A percentile compares a stretch with the other conserved stretches of the same genome.
Evolutionary conservation across 2,113 vertebrate species (phyloP).

Genomic region (Sardina pilchardus): DNA sequence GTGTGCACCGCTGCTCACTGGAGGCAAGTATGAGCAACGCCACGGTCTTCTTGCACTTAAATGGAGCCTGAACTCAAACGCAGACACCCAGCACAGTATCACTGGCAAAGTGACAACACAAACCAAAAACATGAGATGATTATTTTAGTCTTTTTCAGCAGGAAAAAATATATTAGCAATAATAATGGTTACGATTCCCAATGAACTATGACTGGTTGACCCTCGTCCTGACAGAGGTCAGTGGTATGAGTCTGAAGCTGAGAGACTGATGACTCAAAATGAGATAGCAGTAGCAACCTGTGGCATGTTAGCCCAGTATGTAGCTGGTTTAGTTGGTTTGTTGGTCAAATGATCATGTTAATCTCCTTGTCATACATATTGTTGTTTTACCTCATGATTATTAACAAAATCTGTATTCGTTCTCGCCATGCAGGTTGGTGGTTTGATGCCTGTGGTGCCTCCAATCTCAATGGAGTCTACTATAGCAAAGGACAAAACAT

Average conservation of each 20-base stretch:
- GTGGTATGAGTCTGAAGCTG: background rate
- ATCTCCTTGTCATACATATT: too few relatives aligned
- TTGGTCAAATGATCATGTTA: too few relatives aligned
- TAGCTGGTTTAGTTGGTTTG: too few relatives aligned
- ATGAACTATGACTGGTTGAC: background rate
- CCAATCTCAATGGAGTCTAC: conserved; percentile 85
- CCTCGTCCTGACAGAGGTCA: background rate
- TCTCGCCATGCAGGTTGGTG: conserved; percentile 79
- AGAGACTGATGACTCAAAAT: background rate
- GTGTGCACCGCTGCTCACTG: background rate
- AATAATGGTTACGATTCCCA: background rate
- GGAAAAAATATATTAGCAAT: background rate
- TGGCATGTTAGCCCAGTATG: background rate
- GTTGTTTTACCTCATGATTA: background rate
- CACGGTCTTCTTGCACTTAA: too few relatives aligned
- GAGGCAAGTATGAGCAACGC: background rate
- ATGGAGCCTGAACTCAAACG: background rate
- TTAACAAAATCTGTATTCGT: conserved; percentile 3
- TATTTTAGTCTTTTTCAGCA: background rate
- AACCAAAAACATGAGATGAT: background rate
- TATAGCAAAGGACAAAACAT: conserved; percentile 80
- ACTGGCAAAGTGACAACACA: background rate
- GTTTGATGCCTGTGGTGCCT: conserved; percentile 87
- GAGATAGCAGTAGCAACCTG: background rate
- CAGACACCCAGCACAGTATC: background rate